Conservation (phyloP, 1,140 invertebrate genomes). For the Leptinotarsa lineolata region DNA sequence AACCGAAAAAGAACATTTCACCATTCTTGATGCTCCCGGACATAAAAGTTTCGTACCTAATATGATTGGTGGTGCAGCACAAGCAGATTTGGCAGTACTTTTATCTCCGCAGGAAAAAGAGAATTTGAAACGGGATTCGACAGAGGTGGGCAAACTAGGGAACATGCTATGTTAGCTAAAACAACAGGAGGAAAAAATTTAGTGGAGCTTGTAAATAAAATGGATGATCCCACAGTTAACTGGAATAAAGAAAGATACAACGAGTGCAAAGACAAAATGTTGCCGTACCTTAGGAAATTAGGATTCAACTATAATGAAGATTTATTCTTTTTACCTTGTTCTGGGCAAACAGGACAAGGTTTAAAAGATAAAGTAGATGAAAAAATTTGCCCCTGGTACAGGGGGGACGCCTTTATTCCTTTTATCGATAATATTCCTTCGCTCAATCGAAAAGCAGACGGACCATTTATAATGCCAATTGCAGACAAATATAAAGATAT, state of each 20-base stretch:
- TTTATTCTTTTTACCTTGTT: constrained; percentile 96
- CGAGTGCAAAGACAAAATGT: constrained; percentile 92
- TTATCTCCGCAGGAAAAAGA: constrained; percentile 99
- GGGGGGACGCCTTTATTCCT: constrained; percentile 92
- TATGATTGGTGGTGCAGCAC: constrained; percentile 99
- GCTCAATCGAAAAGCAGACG: constrained; percentile 88
- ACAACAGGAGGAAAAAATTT: constrained; percentile 98
- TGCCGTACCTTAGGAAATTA: constrained; percentile 95
- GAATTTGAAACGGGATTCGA: constrained; percentile 99
- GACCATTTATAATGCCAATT: constrained; percentile 97
- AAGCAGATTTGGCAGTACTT: constrained; percentile 96
- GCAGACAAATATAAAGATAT: constrained; percentile 99
- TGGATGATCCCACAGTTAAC: constrained; percentile 99
- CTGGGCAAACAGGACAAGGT: constrained; percentile 92
- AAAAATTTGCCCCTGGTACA: constrained; percentile 88
- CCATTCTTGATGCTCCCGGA: constrained; percentile 98
- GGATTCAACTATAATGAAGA: constrained; percentile 98
- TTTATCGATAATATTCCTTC: constrained; percentile 94
- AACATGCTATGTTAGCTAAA: constrained; percentile 99
- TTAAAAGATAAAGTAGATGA: constrained; percentile 82
- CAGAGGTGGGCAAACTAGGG: constrained; percentile 96
- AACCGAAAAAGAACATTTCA: constrained; percentile 99
- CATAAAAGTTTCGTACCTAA: constrained; percentile 99
- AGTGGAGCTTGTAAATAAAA: constrained; percentile 99
- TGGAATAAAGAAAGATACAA: constrained; percentile 92